phyloP scores from a whole-genome alignment of 2,888 invertebrate genomes.

The Eristalis arbustorum region DNA sequence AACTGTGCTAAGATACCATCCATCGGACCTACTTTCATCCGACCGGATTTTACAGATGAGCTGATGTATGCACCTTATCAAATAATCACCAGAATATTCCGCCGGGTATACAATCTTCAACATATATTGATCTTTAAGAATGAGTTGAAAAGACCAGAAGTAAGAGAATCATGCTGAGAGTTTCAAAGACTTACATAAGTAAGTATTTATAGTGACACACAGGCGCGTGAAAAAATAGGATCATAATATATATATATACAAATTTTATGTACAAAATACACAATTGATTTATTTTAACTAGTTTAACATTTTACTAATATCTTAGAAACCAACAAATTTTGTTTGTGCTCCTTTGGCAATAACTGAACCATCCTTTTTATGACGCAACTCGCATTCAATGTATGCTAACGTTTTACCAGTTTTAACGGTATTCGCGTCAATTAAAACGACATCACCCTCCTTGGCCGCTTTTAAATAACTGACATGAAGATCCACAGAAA shows the following conservation, averaged over 20 bases:
- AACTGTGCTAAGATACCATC: no score
- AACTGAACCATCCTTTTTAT: slow-evolving; percentile 86
- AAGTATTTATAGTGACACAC: no score
- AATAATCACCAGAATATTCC: no score
- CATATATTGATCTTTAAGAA: no score
- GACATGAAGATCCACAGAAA: slow-evolving; percentile 91
- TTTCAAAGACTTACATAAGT: no score
- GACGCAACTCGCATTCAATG: slow-evolving; percentile 88
- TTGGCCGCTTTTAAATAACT: slow-evolving; percentile 90
- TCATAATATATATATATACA: neutral
- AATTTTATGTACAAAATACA: neutral
- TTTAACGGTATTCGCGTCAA: slow-evolving; percentile 89
- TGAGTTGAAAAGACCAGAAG: no score
- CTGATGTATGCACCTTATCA: no score
- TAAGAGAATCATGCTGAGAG: no score
- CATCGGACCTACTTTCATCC: no score
- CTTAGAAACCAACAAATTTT: slow-evolving; percentile 83
- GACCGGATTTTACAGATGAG: no score
- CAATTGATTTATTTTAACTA: neutral
- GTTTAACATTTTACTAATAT: neutral
- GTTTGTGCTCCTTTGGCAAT: slow-evolving; percentile 93
- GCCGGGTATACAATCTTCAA: no score
- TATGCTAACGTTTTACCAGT: slow-evolving; percentile 91
- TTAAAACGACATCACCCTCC: slow-evolving; percentile 88
- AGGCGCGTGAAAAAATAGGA: no score